Base-by-base conservation (phyloP, 2,113 vertebrate species). In the Mirza zaza region DNA sequence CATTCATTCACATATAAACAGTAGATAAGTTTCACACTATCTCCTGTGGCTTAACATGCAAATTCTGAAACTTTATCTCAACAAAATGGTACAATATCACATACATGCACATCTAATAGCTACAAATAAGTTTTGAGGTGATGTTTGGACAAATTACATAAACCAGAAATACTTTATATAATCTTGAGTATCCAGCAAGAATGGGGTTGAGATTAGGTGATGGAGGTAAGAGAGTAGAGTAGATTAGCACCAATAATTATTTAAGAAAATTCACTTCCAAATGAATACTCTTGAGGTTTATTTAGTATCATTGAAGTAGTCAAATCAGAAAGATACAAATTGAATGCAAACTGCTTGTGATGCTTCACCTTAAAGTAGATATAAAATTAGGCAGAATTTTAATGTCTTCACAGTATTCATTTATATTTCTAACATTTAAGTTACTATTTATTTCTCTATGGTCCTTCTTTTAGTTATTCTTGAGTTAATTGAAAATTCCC, bases 1-100 rank as follows among this genome's bases (percentile, higher is more conserved):
- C 42, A 86, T 79, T 97, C 76, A 94, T 90, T 91, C n/a, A 52
- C 80, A 97, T 96, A 76, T 67, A 91, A 96, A 91, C 39, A 96
- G 55, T 92, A 70, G 67, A 96, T 10, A 94, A 52, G 7, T 79
- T 70, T 94, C 4, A 23, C 6, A 88, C 8, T 14, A 39, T 73
- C 27, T 95, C 83, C 68, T 48, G 8, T 91, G 52, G n/a, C 25
- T 95, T 93, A 82, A 89, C 61, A 79, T 87, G 84, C 75, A 95
- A 57, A 36, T 80, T 23, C 81, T 87, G 76, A 94, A 97, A 87
- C 36, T 88, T 93, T 88, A n/a, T 84, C n/a, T 94, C 48, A 87
- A n/a, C 55, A 86, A 80, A 89, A n/a, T 57, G 36, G 32, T 45
- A 93, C 55, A 83, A 52, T 83, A 83, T 57, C 32, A 91, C 42